Evolutionary conservation across 2,113 vertebrate genomes (phyloP).

Genomic region (Sapajus apella): DNA sequence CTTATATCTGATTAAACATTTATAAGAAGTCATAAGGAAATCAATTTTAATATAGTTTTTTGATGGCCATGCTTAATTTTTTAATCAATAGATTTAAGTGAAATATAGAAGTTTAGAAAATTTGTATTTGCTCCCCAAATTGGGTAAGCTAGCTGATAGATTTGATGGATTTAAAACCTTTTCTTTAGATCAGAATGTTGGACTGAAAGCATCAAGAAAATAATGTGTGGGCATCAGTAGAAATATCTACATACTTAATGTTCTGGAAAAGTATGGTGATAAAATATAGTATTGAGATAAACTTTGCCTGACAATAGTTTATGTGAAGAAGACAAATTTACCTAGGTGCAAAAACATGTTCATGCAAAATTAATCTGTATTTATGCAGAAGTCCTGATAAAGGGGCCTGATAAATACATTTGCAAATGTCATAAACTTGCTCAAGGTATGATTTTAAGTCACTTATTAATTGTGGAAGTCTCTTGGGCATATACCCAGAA

Average conservation of each 20-base stretch:
- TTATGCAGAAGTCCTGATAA: neutral
- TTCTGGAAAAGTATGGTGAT: neutral
- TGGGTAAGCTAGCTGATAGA: neutral
- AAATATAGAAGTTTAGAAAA: neutral
- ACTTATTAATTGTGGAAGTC: neutral
- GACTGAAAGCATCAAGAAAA: neutral
- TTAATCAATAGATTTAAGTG: conserved; percentile 10
- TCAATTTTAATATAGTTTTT: neutral
- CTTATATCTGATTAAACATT: neutral
- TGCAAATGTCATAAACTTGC: neutral
- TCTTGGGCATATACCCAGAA: neutral
- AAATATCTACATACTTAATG: neutral
- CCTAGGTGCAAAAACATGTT: neutral
- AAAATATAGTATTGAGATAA: neutral
- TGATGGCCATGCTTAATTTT: neutral
- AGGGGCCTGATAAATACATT: neutral
- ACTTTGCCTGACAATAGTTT: neutral
- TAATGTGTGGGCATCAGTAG: neutral
- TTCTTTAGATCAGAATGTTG: neutral
- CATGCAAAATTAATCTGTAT: neutral
- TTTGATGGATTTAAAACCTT: neutral
- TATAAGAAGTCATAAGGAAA: neutral
- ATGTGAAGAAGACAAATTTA: neutral
- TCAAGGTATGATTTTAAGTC: neutral
- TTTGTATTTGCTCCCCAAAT: neutral